Percentiles rank a stretch among this genome's conserved stretches.
phyloP scores from a whole-genome alignment of 2,888 invertebrate species.

The Gryllus longicercus region DNA sequence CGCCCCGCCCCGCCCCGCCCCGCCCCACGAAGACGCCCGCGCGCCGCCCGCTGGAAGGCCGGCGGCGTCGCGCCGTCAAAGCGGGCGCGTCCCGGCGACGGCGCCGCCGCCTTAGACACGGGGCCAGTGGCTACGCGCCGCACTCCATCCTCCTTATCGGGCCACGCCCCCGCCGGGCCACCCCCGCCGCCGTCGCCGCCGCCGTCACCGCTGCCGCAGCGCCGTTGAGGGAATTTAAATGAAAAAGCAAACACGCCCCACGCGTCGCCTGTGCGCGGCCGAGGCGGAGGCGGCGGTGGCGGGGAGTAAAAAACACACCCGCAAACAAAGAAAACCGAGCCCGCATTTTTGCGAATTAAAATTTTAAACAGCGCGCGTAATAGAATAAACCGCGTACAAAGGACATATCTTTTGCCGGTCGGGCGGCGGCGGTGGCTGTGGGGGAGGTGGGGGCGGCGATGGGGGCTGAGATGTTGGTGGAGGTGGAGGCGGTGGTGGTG shows the following conservation, averaged over 20 bases:
- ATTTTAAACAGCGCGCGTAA: neutral
- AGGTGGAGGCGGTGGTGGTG: no score
- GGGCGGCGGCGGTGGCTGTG: neutral
- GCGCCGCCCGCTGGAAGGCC: neutral
- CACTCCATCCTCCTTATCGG: neutral
- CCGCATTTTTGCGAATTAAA: constrained; percentile 17
- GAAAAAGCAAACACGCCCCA: constrained; percentile 17
- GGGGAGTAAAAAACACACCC: neutral
- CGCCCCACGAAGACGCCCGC: neutral
- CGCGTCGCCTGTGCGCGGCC: neutral
- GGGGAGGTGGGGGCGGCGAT: no score
- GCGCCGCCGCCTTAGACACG: neutral
- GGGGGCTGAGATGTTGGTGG: no score
- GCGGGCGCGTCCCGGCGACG: neutral
- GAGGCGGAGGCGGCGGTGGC: neutral
- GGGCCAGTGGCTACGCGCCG: neutral
- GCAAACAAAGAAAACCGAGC: neutral
- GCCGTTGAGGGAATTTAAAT: neutral
- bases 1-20: neutral
- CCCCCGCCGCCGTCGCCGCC: neutral
- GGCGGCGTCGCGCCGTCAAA: neutral
- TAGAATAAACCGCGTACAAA: neutral
- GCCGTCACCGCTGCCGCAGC: neutral
- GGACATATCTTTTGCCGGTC: neutral
- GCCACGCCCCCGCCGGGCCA: neutral